A percentile compares a stretch with the other conserved stretches of the same genome.
These are phyloP conservation scores for Sinocyclocheilus anophthalmus DNA, from an alignment of 2,113 vertebrate species.

Conservation along the genomic window DNA sequence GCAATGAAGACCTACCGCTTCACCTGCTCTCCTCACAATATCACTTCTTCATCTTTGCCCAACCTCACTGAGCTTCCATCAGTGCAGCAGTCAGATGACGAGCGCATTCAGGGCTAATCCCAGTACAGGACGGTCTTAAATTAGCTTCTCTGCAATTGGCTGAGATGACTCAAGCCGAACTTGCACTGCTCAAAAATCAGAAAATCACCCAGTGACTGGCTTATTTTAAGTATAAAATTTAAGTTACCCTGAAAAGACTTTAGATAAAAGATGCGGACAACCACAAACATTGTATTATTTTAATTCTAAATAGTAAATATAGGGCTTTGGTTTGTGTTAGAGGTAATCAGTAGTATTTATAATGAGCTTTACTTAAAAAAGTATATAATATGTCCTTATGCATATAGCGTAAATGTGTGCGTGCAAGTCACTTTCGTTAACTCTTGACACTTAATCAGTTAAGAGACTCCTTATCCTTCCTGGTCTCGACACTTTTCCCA, in stretches of 20 bases:
- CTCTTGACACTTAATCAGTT: background rate
- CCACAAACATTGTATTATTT: background rate
- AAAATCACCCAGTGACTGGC: no score
- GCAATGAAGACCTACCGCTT: constrained; percentile 23
- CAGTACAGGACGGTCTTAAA: constrained; percentile 63
- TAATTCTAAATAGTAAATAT: background rate
- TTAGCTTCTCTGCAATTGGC: constrained; percentile 68
- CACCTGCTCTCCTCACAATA: constrained; percentile 45
- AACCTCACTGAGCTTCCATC: background rate
- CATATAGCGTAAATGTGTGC: background rate
- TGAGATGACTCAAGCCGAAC: constrained; percentile 54
- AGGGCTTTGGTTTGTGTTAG: background rate
- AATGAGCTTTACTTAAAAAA: background rate
- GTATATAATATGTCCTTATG: background rate
- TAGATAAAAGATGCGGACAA: no score
- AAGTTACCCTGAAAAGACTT: no score
- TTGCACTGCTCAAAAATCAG: constrained; percentile 10
- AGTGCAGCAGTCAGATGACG: constrained; percentile 39
- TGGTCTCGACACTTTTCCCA: background rate
- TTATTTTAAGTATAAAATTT: background rate
- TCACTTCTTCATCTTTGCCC: background rate
- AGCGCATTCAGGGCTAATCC: constrained; percentile 65
- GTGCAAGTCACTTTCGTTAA: background rate
- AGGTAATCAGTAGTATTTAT: background rate
- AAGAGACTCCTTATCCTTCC: background rate